A percentile compares a stretch with the other conserved stretches of the same genome.
These are phyloP conservation scores for Odontesthes bonariensis DNA, from an alignment of 2,113 vertebrate species.

Conservation along the genomic window DNA sequence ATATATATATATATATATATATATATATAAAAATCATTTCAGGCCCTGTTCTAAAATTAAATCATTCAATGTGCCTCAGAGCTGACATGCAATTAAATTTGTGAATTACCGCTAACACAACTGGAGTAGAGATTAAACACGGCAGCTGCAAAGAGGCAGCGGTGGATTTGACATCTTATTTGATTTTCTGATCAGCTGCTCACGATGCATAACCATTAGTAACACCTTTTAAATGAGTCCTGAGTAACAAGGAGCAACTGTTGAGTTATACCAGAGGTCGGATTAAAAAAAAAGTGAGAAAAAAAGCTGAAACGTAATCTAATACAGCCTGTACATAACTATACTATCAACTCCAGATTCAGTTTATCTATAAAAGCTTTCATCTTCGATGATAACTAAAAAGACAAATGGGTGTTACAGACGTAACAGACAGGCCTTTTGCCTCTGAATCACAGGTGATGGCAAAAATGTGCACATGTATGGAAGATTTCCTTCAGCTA, in stretches of 20 bases:
- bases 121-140: too few relatives aligned
- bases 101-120: not conserved
- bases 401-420: too few relatives aligned
- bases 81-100: not conserved
- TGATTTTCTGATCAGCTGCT: not conserved
- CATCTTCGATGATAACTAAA: too few relatives aligned
- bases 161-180: too few relatives aligned
- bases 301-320: too few relatives aligned
- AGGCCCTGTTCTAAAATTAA: not conserved
- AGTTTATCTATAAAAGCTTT: too few relatives aligned
- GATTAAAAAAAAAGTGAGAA: not conserved
- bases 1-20: too few relatives aligned
- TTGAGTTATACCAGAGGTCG: not conserved
- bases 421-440: slow-evolving; percentile 4
- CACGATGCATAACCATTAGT: not conserved
- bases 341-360: too few relatives aligned
- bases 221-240: slow-evolving; percentile 15
- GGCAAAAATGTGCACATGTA: not conserved
- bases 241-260: slow-evolving; percentile 5
- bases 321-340: too few relatives aligned
- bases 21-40: too few relatives aligned
- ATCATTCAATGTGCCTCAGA: slow-evolving; percentile 11
- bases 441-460: not conserved
- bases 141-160: too few relatives aligned
- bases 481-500: not conserved